Conservation (phyloP, 2,113 vertebrate species). For the Lonchura striata region DNA sequence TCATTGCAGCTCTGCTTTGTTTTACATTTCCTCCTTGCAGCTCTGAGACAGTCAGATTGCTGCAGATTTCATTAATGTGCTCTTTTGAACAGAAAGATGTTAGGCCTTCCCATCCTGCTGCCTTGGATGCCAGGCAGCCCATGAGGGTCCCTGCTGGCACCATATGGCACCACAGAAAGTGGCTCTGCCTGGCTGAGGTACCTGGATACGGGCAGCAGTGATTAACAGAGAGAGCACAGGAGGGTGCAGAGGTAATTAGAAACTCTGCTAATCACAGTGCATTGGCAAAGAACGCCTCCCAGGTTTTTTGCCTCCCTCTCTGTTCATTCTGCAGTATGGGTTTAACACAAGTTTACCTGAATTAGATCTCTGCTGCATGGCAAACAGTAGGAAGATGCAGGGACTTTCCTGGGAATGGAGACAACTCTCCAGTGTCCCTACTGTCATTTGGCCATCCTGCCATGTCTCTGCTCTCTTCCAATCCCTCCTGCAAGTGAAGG, state of each 20-base stretch:
- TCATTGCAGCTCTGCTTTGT: not conserved
- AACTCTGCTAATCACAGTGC: not conserved
- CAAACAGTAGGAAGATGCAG: not conserved
- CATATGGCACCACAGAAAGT: not conserved
- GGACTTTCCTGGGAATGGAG: not conserved
- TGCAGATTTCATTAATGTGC: not conserved
- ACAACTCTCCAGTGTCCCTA: not conserved
- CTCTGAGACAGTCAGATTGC: not conserved
- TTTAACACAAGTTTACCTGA: not conserved
- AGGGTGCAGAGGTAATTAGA: conserved; percentile 19
- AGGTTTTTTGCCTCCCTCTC: not conserved
- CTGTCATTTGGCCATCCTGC: not conserved
- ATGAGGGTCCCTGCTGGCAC: not conserved
- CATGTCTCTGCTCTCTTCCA: fast-evolving
- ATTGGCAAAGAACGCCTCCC: not conserved
- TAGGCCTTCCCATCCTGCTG: not conserved
- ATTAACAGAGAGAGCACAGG: not conserved
- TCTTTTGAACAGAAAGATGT: not conserved
- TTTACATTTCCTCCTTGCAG: not conserved
- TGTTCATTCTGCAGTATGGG: not conserved
- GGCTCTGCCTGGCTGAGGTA: not conserved
- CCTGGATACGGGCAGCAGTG: not conserved
- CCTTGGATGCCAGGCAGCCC: not conserved
- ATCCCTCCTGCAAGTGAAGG: not conserved
- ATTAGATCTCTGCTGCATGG: not conserved